phyloP scores from a whole-genome alignment of 1,140 invertebrate species.

The Notospermus geniculatus region DNA sequence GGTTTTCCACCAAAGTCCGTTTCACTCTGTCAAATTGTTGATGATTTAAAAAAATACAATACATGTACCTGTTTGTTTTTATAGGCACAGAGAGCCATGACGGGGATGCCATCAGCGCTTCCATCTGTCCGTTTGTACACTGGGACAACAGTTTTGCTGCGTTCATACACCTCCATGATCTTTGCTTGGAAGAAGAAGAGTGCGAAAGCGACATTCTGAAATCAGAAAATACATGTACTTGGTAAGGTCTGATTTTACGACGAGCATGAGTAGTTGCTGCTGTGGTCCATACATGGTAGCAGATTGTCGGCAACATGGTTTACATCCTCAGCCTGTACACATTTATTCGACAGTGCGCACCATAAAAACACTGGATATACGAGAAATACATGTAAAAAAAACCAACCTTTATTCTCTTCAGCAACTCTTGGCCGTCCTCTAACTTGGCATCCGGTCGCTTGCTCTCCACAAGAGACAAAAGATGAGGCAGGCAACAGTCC shows the following conservation, averaged over 20 bases:
- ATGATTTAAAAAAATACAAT: neutral
- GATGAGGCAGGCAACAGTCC: neutral
- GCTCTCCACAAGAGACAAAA: neutral
- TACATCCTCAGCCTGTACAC: too few relatives aligned
- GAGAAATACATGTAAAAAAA: too few relatives aligned
- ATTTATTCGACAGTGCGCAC: too few relatives aligned
- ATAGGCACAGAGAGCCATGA: constrained; percentile 15
- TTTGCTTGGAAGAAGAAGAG: constrained; percentile 18
- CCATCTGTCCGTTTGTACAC: constrained; percentile 13
- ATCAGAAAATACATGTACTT: constrained; percentile 9
- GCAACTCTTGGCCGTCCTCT: neutral
- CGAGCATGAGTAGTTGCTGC: too few relatives aligned
- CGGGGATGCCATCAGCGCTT: constrained; percentile 6
- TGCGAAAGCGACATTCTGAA: constrained; percentile 16
- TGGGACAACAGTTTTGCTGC: constrained; percentile 12
- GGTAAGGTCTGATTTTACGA: too few relatives aligned
- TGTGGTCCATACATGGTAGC: too few relatives aligned
- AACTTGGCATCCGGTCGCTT: neutral
- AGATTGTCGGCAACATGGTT: too few relatives aligned
- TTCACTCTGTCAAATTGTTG: too few relatives aligned
- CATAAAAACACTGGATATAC: too few relatives aligned
- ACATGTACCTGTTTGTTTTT: constrained; percentile 17
- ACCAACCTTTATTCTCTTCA: neutral
- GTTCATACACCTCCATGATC: constrained; percentile 12
- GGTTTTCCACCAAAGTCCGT: too few relatives aligned